Conservation (phyloP, 2,888 invertebrate genomes). For the Drosophila glabriapex region DNA sequence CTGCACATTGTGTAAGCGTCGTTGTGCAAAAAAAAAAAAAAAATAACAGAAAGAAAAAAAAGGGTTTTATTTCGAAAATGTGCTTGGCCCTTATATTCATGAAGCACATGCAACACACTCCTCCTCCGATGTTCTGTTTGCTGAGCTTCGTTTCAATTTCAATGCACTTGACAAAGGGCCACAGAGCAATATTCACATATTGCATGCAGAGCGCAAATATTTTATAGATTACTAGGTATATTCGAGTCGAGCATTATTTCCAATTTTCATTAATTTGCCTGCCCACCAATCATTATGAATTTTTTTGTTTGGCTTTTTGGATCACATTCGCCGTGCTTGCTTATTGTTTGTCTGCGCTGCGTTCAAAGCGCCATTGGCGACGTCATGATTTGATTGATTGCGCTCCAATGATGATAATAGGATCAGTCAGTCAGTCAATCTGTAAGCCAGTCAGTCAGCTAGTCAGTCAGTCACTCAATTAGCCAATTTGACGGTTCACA, state of each 20-base stretch:
- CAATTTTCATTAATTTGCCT: not conserved
- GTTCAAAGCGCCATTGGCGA: slow-evolving; percentile 43
- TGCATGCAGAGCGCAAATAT: not conserved
- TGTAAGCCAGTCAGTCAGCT: slow-evolving; percentile 36
- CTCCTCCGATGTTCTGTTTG: slow-evolving; percentile 8
- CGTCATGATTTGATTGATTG: slow-evolving; percentile 64
- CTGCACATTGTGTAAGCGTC: slow-evolving; percentile 61
- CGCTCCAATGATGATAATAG: slow-evolving; percentile 48
- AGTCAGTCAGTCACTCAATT: slow-evolving; percentile 11
- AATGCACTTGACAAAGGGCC: not conserved
- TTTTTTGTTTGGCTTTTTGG: slow-evolving; percentile 10
- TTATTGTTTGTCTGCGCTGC: slow-evolving; percentile 23
- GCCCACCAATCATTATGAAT: slow-evolving; percentile 11
- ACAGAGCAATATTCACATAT: slow-evolving; percentile 12
- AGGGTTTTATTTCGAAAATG: slow-evolving; percentile 47
- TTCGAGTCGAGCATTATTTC: not conserved
- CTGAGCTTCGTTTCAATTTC: slow-evolving; percentile 8
- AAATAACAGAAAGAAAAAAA: not conserved
- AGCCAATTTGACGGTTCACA: slow-evolving; percentile 5
- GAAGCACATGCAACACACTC: not conserved
- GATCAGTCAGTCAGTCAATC: slow-evolving; percentile 59
- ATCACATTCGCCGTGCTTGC: slow-evolving; percentile 1
- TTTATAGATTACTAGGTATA: slow-evolving; percentile 12
- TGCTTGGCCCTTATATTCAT: slow-evolving; percentile 15
- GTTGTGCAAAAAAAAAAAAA: slow-evolving; percentile 18